Evolutionary conservation across 2,888 invertebrate genomes (phyloP).

Genomic region (Drosophila limbata): DNA sequence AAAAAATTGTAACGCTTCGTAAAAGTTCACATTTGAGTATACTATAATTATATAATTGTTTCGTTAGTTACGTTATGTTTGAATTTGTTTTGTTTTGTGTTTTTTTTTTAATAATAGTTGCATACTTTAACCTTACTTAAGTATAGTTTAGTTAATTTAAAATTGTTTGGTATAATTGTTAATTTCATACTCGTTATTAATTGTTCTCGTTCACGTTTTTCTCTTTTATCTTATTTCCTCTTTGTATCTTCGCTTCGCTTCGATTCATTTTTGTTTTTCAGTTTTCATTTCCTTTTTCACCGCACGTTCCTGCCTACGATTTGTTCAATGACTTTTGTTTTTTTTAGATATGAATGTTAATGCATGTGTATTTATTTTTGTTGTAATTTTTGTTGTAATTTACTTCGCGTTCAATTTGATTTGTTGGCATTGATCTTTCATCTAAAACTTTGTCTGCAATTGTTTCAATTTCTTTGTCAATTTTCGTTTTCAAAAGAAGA

Average conservation of each 20-base stretch:
- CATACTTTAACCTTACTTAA: constrained; percentile 68
- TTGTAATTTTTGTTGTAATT: constrained; percentile 71
- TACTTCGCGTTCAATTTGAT: constrained; percentile 57
- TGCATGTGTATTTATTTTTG: constrained; percentile 59
- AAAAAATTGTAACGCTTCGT: constrained; percentile 72
- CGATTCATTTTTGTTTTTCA: constrained; percentile 23
- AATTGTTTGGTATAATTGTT: constrained; percentile 74
- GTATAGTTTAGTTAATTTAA: constrained; percentile 75
- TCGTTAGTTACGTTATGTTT: constrained; percentile 62
- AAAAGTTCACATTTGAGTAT: constrained; percentile 74
- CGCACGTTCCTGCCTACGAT: constrained; percentile 86
- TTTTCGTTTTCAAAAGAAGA: constrained; percentile 26
- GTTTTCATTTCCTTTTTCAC: constrained; percentile 75
- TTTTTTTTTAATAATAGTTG: constrained; percentile 63
- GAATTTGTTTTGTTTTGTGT: constrained; percentile 50
- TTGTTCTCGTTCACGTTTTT: constrained; percentile 47
- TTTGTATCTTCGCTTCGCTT: constrained; percentile 28
- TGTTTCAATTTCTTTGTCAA: constrained; percentile 35
- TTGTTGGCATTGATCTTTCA: constrained; percentile 33
- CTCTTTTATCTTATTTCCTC: constrained; percentile 25
- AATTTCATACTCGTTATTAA: constrained; percentile 66
- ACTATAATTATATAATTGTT: constrained; percentile 63
- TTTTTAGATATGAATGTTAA: constrained; percentile 66
- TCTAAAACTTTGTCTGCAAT: constrained; percentile 43
- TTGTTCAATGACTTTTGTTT: constrained; percentile 83